Evolutionary conservation across 92 coral and sea anemone species (phyloP).

Genomic region (Porites divaricata): DNA sequence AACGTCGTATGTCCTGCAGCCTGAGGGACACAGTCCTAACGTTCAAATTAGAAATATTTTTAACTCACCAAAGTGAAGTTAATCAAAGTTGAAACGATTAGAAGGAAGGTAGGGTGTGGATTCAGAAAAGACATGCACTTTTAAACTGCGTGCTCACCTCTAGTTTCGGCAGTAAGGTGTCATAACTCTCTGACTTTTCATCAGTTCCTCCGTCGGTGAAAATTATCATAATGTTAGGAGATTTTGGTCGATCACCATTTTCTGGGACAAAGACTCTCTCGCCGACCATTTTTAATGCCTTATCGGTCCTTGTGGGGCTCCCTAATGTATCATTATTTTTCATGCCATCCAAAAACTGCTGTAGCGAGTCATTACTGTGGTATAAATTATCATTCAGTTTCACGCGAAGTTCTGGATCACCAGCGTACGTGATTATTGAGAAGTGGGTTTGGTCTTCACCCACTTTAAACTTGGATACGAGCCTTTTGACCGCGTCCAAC

Average conservation of each 20-base stretch:
- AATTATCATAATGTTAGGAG: neutral
- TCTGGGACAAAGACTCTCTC: neutral
- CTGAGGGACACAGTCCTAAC: no score
- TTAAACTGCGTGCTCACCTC: neutral
- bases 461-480: neutral
- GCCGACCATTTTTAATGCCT: conserved; percentile 18
- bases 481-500: neutral
- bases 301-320: conserved; percentile 14
- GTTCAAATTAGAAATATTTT: no score
- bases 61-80: no score
- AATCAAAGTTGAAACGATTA: no score
- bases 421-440: neutral
- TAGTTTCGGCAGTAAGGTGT: neutral
- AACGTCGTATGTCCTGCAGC: no score
- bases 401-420: neutral
- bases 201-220: neutral
- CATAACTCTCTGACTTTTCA: neutral
- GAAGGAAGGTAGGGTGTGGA: no score
- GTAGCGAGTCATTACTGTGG: neutral
- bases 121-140: no score
- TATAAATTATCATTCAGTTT: neutral
- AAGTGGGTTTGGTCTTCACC: neutral
- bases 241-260: neutral
- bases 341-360: neutral
- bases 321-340: neutral